Base-by-base conservation (phyloP, 2,113 vertebrate genomes). In the Promerops cafer region DNA sequence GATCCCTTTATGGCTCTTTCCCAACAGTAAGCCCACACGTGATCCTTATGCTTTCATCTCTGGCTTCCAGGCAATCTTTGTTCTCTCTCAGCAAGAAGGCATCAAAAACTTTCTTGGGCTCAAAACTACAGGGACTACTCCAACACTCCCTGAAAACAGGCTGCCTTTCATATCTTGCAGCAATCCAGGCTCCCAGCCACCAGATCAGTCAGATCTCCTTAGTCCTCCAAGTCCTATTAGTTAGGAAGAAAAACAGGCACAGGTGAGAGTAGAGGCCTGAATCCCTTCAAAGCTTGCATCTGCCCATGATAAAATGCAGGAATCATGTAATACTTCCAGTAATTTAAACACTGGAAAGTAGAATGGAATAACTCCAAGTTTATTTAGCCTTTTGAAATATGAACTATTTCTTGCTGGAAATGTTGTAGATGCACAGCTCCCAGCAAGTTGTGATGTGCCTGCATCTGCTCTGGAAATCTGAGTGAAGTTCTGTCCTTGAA, bases 241-340 rank as follows among this genome's bases (percentile, higher is more conserved):
- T 66, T 74, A 86, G 54, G 85, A 96, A 83, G 71, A 83, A 94
- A 97, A 94, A 40, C 37, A 96, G 81, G 57, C 84, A 70, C 75
- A 96, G 94, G 91, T 96, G 76, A 94, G 78, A 76, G 27, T 3
- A 61, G 37, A 54, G 30, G 33, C 19, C 66, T 75, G 27, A 89
- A 92, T 70, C 27, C 13, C 80, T 77, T 86, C 78, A 95, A 83
- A 80, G 21, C 66, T 84, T 77, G 47, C 11, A 14, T 21, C 66
- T 87, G 56, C 16, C 33, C 35, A 13, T 56, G 75, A 83, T 83
- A 87, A 91, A 66, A 88, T 72, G 50, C 79, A 96, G 85, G 47
- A 74, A 71, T 81, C 39, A 49, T 77, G 47, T 80, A 93, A 92
- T 47, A 61, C 11, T 94, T 83, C 66, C 85, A 78, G 22, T 37